Evolutionary conservation across 2,888 invertebrate species (phyloP).

Genomic region (Polydrusus cervinus): DNA sequence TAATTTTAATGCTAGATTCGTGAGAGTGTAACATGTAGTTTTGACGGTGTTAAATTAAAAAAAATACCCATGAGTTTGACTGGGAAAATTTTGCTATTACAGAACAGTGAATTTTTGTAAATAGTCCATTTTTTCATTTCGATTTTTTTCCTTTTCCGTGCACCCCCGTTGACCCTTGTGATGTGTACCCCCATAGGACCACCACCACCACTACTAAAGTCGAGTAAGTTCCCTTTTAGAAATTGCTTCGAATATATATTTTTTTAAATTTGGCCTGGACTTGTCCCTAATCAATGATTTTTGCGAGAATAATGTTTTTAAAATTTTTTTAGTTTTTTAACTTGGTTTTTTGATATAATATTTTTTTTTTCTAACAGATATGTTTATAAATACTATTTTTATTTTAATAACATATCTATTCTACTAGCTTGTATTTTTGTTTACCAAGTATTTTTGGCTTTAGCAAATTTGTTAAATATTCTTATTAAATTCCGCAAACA

Average conservation of each 20-base stretch:
- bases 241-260: constrained; percentile 44
- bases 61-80: too few relatives aligned
- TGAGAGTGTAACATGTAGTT: too few relatives aligned
- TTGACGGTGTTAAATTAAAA: too few relatives aligned
- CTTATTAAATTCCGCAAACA: background rate
- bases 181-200: constrained; percentile 64
- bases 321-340: constrained; percentile 36
- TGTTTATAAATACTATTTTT: background rate
- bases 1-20: too few relatives aligned
- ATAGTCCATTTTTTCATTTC: constrained; percentile 61
- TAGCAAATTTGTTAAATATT: too few relatives aligned
- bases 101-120: constrained; percentile 49
- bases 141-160: constrained; percentile 64
- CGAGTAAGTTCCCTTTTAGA: constrained; percentile 66
- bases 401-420: background rate
- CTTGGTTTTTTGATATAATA: constrained; percentile 16
- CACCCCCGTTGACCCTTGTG: constrained; percentile 61
- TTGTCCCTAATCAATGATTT: constrained; percentile 36
- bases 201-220: constrained; percentile 68
- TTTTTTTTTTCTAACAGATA: constrained; percentile 20
- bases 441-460: too few relatives aligned
- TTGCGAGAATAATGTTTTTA: constrained; percentile 25
- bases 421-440: background rate
- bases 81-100: too few relatives aligned
- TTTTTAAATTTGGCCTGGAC: constrained; percentile 26